Evolutionary conservation across 2,113 vertebrate genomes (phyloP).

Genomic region (Platycercus adscitus): DNA sequence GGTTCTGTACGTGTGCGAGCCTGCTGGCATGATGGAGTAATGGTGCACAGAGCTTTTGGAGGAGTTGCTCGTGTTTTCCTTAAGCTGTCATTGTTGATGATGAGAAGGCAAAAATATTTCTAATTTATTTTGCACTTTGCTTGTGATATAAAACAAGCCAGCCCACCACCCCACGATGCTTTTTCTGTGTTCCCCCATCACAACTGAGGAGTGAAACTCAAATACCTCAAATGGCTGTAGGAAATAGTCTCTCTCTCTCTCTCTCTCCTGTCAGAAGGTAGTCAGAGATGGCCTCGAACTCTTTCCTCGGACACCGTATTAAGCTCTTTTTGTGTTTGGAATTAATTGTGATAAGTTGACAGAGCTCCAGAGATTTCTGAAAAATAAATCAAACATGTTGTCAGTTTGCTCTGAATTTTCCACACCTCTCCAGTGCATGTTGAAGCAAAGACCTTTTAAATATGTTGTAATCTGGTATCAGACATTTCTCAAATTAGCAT

Average conservation of each 20-base stretch:
- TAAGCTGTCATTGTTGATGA: not conserved
- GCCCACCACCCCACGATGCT: not conserved
- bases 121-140: not conserved
- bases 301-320: not conserved
- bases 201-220: conserved; percentile 28
- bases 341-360: conserved; percentile 61
- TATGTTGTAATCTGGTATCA: conserved; percentile 37
- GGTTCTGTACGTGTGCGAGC: not conserved
- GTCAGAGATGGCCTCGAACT: conserved; percentile 25
- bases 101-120: not conserved
- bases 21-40: not conserved
- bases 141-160: not conserved
- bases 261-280: not conserved
- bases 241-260: not conserved
- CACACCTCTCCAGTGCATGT: not conserved
- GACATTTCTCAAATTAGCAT: conserved; percentile 48
- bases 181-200: not conserved
- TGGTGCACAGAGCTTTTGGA: not conserved
- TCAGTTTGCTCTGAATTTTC: conserved; percentile 46
- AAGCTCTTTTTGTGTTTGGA: conserved; percentile 33
- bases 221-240: not conserved
- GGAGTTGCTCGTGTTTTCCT: not conserved
- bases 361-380: conserved; percentile 37
- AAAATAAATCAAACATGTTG: conserved; percentile 41
- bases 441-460: conserved; percentile 29